Conservation (phyloP, 2,797 vertebrate genomes). For the Alcedo atthis region DNA sequence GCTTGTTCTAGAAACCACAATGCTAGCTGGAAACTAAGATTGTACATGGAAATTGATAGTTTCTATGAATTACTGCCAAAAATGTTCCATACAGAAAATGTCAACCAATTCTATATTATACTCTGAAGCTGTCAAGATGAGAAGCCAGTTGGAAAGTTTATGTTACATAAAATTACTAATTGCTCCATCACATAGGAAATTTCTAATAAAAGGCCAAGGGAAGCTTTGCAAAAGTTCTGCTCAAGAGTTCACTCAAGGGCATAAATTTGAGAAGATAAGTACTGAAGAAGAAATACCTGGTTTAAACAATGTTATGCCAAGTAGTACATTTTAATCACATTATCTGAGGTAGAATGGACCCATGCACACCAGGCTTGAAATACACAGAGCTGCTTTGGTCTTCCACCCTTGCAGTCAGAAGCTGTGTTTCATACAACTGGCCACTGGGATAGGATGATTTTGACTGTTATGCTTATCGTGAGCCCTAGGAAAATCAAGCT, state of each 20-base stretch:
- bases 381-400: background rate
- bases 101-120: conserved; percentile 46
- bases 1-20: conserved; percentile 12
- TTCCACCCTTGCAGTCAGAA: background rate
- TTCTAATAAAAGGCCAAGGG: conserved; percentile 50
- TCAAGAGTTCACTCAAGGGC: conserved; percentile 32
- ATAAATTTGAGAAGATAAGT: conserved; percentile 13
- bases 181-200: conserved; percentile 61
- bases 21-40: background rate
- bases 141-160: conserved; percentile 55
- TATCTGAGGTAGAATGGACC: background rate
- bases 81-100: conserved; percentile 20
- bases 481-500: background rate
- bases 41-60: background rate
- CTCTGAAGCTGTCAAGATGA: conserved; percentile 64
- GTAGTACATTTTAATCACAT: background rate
- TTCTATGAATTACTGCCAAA: conserved; percentile 44
- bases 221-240: conserved; percentile 32
- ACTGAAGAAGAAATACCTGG: conserved; percentile 20
- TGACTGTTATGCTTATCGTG: background rate
- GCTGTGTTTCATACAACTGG: background rate
- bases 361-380: background rate
- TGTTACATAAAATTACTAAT: conserved; percentile 67
- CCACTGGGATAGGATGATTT: background rate
- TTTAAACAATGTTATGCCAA: background rate